A percentile compares a stretch with the other conserved stretches of the same genome.
phyloP scores from a whole-genome alignment of 2,797 vertebrate genomes.

The Syngnathus acus region DNA sequence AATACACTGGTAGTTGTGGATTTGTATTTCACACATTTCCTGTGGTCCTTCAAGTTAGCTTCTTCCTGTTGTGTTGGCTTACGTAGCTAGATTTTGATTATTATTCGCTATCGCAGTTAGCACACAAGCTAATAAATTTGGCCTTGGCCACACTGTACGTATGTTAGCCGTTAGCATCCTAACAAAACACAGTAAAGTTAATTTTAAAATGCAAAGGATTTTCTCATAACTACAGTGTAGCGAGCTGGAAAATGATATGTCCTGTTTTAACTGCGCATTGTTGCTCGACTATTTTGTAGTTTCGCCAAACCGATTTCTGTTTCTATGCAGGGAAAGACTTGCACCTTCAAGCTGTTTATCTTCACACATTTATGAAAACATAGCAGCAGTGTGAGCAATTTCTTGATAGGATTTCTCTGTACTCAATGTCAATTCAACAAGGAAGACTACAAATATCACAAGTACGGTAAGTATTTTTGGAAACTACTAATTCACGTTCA shows the following conservation, averaged over 20 bases:
- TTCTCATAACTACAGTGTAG: background rate
- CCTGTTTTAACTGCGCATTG: background rate
- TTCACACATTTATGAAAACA: background rate
- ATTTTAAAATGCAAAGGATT: background rate
- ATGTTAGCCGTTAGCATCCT: background rate
- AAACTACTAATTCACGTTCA: constrained; percentile 37
- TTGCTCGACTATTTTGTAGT: background rate
- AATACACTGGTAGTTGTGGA: no score
- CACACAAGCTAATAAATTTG: no score
- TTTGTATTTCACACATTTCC: no score
- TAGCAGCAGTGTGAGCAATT: background rate
- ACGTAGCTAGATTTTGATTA: no score
- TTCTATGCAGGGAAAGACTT: background rate
- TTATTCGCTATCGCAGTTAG: no score
- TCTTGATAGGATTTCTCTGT: background rate
- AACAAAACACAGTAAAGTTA: background rate
- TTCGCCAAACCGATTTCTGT: background rate
- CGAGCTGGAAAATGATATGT: background rate
- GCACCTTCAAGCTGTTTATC: background rate
- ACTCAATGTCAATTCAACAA: background rate
- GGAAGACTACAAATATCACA: constrained; percentile 21
- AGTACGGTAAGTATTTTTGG: constrained; percentile 38
- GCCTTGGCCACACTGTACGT: background rate
- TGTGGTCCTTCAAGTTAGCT: no score
- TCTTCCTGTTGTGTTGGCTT: no score